A percentile compares a stretch with the other conserved stretches of the same genome.
phyloP scores from a whole-genome alignment of 1,140 invertebrate genomes.

The Drosophila mayri region DNA sequence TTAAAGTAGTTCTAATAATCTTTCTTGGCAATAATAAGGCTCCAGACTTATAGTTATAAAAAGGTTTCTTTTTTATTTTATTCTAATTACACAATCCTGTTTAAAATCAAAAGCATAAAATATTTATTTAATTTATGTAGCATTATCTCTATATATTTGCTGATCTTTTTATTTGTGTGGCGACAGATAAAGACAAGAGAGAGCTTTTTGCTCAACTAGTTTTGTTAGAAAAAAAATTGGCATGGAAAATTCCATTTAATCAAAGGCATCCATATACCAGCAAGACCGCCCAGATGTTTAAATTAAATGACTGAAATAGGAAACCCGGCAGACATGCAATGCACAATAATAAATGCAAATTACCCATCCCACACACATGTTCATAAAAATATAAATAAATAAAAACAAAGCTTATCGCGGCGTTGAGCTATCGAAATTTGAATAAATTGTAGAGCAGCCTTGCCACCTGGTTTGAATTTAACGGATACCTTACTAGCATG shows the following conservation, averaged over 20 bases:
- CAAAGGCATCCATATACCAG: slow-evolving; percentile 3
- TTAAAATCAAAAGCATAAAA: not conserved
- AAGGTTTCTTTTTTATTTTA: too few relatives aligned
- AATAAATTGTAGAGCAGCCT: not conserved
- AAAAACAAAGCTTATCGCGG: not conserved
- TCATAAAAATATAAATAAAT: not conserved
- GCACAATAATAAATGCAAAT: not conserved
- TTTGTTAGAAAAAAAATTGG: slow-evolving; percentile 7
- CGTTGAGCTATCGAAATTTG: not conserved
- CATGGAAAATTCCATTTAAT: slow-evolving; percentile 60
- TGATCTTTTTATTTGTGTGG: slow-evolving; percentile 3
- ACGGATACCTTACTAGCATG: not conserved
- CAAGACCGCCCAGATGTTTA: not conserved
- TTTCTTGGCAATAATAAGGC: too few relatives aligned
- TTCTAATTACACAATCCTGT: not conserved
- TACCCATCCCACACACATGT: not conserved
- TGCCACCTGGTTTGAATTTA: not conserved
- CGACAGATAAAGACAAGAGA: not conserved
- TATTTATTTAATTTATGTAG: not conserved
- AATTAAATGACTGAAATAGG: slow-evolving; percentile 3
- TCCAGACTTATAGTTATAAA: too few relatives aligned
- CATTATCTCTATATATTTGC: not conserved
- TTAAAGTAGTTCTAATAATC: not conserved
- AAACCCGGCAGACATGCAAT: slow-evolving; percentile 4
- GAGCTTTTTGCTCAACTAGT: slow-evolving; percentile 37